A percentile compares a stretch with the other conserved stretches of the same genome.
These are phyloP conservation scores for Mamestra configurata DNA, from an alignment of 1,140 invertebrate genomes.

Conservation along the genomic window DNA sequence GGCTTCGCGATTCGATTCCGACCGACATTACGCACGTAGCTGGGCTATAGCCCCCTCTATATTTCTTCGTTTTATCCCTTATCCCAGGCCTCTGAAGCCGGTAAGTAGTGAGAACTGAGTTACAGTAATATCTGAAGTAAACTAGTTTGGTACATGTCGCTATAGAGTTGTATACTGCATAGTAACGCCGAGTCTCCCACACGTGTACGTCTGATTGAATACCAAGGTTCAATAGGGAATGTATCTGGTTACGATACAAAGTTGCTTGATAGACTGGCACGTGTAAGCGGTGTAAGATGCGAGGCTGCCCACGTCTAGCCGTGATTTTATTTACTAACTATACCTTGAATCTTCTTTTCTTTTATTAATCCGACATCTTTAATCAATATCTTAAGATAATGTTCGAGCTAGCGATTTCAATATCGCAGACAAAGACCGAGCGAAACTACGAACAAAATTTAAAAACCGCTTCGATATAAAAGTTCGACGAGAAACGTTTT, in stretches of 20 bases:
- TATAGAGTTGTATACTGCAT: not conserved
- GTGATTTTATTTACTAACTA: not conserved
- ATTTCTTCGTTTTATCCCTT: constrained; percentile 15
- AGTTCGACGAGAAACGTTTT: constrained; percentile 11
- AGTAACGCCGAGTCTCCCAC: not conserved
- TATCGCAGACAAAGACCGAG: not conserved
- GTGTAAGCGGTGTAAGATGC: constrained; percentile 8
- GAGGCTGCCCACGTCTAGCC: not conserved
- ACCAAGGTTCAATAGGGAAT: constrained; percentile 29
- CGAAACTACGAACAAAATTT: not conserved
- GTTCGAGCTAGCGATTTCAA: not conserved
- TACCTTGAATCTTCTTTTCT: not conserved
- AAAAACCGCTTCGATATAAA: constrained; percentile 22
- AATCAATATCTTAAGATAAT: not conserved
- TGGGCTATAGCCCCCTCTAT: constrained; percentile 20
- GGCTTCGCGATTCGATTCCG: constrained; percentile 65
- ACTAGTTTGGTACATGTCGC: not conserved
- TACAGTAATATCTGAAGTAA: not conserved
- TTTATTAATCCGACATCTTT: constrained; percentile 1
- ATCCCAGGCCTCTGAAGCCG: not conserved
- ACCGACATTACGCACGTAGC: constrained; percentile 41
- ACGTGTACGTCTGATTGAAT: not conserved
- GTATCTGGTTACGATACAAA: constrained; percentile 26
- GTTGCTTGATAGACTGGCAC: constrained; percentile 27
- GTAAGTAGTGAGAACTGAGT: not conserved